Percentiles rank a stretch among this genome's conserved stretches.
phyloP scores from a whole-genome alignment of 2,797 vertebrate species.

The Myotis findleyi region DNA sequence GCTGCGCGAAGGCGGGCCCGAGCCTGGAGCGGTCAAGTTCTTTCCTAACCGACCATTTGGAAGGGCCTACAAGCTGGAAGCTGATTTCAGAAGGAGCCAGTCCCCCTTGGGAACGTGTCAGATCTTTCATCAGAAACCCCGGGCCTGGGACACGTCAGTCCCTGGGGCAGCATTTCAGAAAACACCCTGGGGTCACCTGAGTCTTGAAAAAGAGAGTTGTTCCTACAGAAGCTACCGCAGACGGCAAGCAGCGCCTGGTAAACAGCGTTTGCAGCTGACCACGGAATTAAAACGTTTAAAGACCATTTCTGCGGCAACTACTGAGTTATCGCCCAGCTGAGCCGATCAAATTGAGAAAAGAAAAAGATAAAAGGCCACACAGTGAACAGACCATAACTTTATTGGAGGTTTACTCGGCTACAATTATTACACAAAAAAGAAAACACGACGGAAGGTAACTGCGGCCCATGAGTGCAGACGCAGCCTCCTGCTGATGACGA shows the following conservation, averaged over 20 bases:
- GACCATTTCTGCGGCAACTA: neutral
- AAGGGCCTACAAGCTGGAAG: neutral
- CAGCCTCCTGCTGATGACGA: conserved; percentile 92
- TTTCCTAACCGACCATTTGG: neutral
- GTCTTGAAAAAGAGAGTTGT: neutral
- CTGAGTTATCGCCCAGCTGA: neutral
- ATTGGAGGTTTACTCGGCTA: conserved; percentile 98
- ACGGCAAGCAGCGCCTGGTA: neutral
- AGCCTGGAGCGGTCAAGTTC: neutral
- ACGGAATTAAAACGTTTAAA: neutral
- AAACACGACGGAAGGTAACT: conserved; percentile 90
- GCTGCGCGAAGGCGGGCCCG: neutral
- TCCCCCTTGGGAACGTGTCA: neutral
- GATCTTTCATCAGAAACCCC: neutral
- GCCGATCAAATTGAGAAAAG: neutral
- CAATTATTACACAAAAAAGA: conserved; percentile 89
- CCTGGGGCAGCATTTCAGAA: neutral
- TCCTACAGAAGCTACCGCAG: neutral
- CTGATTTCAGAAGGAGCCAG: neutral
- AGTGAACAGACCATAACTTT: conserved; percentile 95
- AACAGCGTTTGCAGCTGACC: neutral
- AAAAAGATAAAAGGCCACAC: conserved; percentile 73
- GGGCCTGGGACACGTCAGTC: neutral
- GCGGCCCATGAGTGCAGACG: conserved; percentile 96
- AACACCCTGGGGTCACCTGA: neutral